phyloP scores from a whole-genome alignment of 1,140 invertebrate species.

The Sitophilus oryzae region DNA sequence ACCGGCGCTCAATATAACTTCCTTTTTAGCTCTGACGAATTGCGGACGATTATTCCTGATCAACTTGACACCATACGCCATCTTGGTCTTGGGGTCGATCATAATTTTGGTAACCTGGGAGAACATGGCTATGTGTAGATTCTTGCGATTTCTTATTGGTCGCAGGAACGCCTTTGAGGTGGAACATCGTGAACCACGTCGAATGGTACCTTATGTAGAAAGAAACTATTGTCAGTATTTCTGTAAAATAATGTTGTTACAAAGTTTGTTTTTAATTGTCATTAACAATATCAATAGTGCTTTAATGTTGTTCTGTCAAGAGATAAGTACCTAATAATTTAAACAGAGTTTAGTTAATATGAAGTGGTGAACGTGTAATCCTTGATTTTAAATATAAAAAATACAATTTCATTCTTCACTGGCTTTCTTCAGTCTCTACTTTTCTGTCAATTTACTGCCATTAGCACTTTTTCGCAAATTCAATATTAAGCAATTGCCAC shows the following conservation, averaged over 20 bases:
- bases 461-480: too few species aligned
- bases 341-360: too few species aligned
- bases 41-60: slow-evolving; percentile 57
- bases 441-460: too few species aligned
- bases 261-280: not conserved
- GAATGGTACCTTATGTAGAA: slow-evolving; percentile 56
- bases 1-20: slow-evolving; percentile 76
- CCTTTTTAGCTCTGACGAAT: slow-evolving; percentile 62
- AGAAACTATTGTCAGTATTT: slow-evolving; percentile 30
- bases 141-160: slow-evolving; percentile 68
- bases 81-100: slow-evolving; percentile 58
- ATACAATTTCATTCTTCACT: too few species aligned
- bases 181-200: slow-evolving; percentile 80
- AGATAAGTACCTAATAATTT: too few species aligned
- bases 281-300: not conserved
- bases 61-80: slow-evolving; percentile 73
- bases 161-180: slow-evolving; percentile 83
- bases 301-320: too few species aligned
- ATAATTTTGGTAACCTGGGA: slow-evolving; percentile 68
- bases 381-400: too few species aligned
- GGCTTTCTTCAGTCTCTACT: too few species aligned
- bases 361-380: too few species aligned
- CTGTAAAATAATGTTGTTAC: not conserved
- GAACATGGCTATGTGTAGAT: slow-evolving; percentile 76
- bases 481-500: too few species aligned